Percentiles rank a stretch among this genome's conserved stretches.
Conservation (phyloP, 2,113 vertebrate genomes). For the Cairina moschata region DNA sequence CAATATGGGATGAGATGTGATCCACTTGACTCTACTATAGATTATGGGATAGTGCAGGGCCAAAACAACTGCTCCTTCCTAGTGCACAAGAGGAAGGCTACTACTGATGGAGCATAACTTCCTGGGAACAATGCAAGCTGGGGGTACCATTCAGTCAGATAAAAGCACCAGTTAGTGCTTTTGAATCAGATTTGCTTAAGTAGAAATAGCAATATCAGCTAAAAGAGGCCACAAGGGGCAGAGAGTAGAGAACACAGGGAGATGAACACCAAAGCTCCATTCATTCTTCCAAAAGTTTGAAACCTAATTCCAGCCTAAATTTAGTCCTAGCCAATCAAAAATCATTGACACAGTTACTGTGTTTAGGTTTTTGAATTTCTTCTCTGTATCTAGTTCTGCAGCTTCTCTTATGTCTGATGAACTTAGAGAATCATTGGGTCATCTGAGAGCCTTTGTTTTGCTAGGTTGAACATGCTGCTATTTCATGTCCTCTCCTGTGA, state of each 20-base stretch:
- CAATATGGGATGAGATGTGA: not conserved
- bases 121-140: not conserved
- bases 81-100: not conserved
- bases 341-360: not conserved
- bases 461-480: not conserved
- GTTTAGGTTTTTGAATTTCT: not conserved
- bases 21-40: not conserved
- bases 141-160: accelerated
- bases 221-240: not conserved
- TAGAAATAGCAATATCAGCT: not conserved
- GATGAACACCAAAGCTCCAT: not conserved
- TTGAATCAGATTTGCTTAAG: not conserved
- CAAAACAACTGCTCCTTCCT: not conserved
- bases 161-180: not conserved
- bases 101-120: not conserved
- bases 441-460: not conserved
- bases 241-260: not conserved
- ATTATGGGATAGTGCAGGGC: not conserved
- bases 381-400: not conserved
- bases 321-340: not conserved
- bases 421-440: not conserved
- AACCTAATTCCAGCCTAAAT: not conserved
- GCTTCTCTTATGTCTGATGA: not conserved
- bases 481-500: not conserved
- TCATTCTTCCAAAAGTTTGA: not conserved